These are phyloP conservation scores for Apteryx mantelli DNA, from an alignment of 2,113 vertebrate species.

Conservation along the genomic window DNA sequence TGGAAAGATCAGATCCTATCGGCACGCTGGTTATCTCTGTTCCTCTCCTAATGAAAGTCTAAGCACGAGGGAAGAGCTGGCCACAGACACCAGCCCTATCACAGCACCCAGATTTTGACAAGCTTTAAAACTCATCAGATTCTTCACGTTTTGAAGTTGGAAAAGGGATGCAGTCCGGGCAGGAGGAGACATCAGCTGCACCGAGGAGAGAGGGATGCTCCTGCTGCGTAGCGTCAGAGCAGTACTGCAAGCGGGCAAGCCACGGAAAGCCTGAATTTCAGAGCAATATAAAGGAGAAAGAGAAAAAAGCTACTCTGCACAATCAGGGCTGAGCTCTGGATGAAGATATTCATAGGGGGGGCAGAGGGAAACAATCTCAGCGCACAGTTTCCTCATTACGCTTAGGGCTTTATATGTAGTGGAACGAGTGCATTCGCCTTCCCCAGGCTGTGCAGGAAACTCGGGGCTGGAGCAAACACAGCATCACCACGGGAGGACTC, in stretches of 20 bases:
- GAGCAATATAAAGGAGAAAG: background rate
- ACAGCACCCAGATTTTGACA: background rate
- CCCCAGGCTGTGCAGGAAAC: background rate
- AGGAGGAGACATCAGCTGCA: background rate
- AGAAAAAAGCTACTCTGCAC: background rate
- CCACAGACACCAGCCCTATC: background rate
- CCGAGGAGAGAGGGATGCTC: background rate
- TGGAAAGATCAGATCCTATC: background rate
- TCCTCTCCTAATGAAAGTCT: background rate
- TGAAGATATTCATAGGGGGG: background rate
- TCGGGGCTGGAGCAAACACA: background rate
- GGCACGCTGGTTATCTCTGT: background rate
- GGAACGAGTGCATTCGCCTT: background rate
- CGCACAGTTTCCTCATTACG: background rate
- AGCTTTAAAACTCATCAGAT: fast-evolving
- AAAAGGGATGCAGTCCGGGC: background rate
- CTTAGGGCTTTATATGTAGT: background rate
- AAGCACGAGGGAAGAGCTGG: background rate
- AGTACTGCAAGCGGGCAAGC: fast-evolving
- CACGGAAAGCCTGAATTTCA: background rate
- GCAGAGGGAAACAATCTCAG: background rate
- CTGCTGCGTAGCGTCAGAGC: background rate
- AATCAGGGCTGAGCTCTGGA: background rate
- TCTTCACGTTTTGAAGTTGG: background rate
- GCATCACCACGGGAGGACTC: background rate